Base-by-base conservation (phyloP, 2,113 vertebrate genomes). In the Prunella fulvescens region DNA sequence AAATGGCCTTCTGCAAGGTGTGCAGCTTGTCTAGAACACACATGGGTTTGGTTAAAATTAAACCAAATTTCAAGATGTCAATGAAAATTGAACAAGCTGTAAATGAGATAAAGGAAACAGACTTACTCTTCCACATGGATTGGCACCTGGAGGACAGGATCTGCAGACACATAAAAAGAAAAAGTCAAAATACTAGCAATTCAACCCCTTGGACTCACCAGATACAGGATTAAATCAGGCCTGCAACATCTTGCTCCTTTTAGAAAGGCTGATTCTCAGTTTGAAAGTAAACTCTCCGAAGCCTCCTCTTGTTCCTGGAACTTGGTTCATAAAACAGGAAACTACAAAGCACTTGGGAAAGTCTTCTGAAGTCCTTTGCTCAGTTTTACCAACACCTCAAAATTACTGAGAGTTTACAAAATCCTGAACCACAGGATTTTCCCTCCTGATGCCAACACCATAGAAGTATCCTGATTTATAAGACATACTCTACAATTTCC, bases 111-210 rank as follows among this genome's bases (percentile, higher is more conserved):
- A 71, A 93, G 53, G 31, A 47, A 94, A 73, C 28, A 53, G 47
- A 99, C 99, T 97, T 98, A 99, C 99, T 99, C 99, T 97, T 99
- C 98, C 89, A 99, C 98, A 6, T 99, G 99, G 67, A 99, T 99
- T 2, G 99, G 99, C 90, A 99, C 99, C 95, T 99, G 99, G 88
- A 99, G 99, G 88, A 99, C 99, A 85, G 99, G 99, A 99, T 99
- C 99, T 99, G 98, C 95, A 96, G 23, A 86, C 87, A 96, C 39
- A 97, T 51, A 95, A 66, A 66, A 69, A 88, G 19, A 87, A 93
- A 77, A 53, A 47, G 31, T 86, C 58, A 50, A 79, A 67, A 88
- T 44, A 60, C 8, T 37, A 69, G 33, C 33, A 85, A 14, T 23
- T 50, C 39, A 77, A 40, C 20, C 40, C 71, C 23, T 47, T 51